Conservation (phyloP, 2,113 vertebrate genomes). For the Lutjanus erythropterus region DNA sequence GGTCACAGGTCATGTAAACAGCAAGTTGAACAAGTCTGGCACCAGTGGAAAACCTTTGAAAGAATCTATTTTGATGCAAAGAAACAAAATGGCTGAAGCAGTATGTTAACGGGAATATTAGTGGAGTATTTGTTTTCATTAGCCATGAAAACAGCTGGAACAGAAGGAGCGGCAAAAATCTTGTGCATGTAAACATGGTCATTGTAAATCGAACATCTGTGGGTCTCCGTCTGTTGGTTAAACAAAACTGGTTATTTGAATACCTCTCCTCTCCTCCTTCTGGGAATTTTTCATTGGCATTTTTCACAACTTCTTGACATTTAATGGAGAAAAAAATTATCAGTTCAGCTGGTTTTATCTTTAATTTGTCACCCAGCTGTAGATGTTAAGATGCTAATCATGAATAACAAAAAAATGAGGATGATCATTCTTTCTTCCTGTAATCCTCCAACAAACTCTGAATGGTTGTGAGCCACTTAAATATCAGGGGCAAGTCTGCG, state of each 20-base stretch:
- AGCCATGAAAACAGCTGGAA: too few relatives aligned
- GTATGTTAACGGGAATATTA: too few relatives aligned
- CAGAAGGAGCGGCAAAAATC: too few relatives aligned
- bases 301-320: background rate
- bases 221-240: background rate
- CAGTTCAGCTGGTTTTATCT: background rate
- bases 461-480: constrained; percentile 18
- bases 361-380: background rate
- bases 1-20: too few relatives aligned
- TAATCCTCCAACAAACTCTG: background rate
- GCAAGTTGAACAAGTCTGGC: too few relatives aligned
- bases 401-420: background rate
- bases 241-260: background rate
- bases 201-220: too few relatives aligned
- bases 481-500: constrained; percentile 36
- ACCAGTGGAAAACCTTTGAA: too few relatives aligned
- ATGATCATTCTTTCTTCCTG: background rate
- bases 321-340: background rate
- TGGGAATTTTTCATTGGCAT: background rate
- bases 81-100: too few relatives aligned
- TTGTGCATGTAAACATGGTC: too few relatives aligned
- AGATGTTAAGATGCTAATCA: constrained; percentile 1
- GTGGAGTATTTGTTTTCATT: too few relatives aligned
- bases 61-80: too few relatives aligned
- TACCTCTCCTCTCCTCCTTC: background rate